Evolutionary conservation across 2,797 vertebrate species (phyloP).

Genomic region (Onychomys torridus): DNA sequence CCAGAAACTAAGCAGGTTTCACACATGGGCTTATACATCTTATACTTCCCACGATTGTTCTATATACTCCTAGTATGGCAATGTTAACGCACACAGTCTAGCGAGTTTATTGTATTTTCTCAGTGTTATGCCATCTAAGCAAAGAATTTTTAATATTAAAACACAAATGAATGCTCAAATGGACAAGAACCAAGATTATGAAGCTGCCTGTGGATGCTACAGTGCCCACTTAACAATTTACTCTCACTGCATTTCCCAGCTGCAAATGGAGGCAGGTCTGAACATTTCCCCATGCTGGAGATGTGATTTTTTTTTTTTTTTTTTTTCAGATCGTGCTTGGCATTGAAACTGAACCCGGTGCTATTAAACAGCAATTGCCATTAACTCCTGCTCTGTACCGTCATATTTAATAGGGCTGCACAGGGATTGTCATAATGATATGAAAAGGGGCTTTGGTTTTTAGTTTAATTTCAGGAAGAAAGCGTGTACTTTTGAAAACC

Average conservation of each 20-base stretch:
- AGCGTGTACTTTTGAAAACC: neutral
- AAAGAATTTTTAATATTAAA: constrained; percentile 9
- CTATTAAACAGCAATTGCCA: constrained; percentile 59
- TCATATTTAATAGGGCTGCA: constrained; percentile 58
- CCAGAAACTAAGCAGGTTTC: neutral
- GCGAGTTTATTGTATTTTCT: neutral
- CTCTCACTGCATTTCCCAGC: constrained; percentile 21
- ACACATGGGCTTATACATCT: neutral
- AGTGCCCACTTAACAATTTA: constrained; percentile 36
- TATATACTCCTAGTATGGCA: neutral
- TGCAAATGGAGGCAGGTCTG: neutral
- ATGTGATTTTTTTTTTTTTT: constrained; percentile 47
- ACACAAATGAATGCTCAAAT: constrained; percentile 6
- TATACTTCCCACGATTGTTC: neutral
- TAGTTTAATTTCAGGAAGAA: constrained; percentile 62
- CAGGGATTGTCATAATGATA: constrained; percentile 59
- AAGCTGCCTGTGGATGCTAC: neutral
- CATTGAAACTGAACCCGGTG: constrained; percentile 2
- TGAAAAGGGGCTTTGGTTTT: constrained; percentile 56
- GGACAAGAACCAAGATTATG: neutral
- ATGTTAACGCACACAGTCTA: neutral
- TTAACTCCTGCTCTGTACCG: constrained; percentile 18
- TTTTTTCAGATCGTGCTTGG: constrained; percentile 56
- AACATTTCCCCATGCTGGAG: neutral
- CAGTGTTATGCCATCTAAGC: neutral